These are phyloP conservation scores for fruit fly (Drosophila melanogaster) DNA, from an alignment of 1,140 invertebrate species.

Conservation along the genomic window DNA sequence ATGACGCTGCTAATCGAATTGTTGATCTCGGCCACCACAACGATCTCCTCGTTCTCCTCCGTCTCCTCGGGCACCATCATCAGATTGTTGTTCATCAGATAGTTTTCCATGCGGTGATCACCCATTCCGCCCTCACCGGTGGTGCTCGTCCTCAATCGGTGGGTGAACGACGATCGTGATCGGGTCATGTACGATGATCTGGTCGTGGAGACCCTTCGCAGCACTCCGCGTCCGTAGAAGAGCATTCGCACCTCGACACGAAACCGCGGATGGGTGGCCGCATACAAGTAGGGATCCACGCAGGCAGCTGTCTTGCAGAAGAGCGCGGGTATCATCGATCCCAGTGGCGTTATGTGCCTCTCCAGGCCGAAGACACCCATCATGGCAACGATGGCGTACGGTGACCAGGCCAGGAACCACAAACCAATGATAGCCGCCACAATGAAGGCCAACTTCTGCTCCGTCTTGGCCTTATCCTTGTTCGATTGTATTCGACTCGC, in stretches of 20 bases:
- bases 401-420: constrained; percentile 92
- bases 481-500: constrained; percentile 85
- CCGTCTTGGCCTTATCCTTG: constrained; percentile 88
- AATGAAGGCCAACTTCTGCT: constrained; percentile 88
- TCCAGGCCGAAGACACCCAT: constrained; percentile 89
- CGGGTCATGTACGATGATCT: constrained; percentile 74
- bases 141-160: constrained; percentile 45
- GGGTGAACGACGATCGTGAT: constrained; percentile 69
- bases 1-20: constrained; percentile 43
- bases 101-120: constrained; percentile 56
- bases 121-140: neutral
- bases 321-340: constrained; percentile 90
- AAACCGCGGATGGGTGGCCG: constrained; percentile 89
- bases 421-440: constrained; percentile 88
- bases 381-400: constrained; percentile 90
- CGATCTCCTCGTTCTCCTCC: constrained; percentile 74
- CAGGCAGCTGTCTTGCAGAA: constrained; percentile 91
- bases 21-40: constrained; percentile 72
- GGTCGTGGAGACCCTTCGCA: constrained; percentile 67
- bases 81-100: constrained; percentile 70
- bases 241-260: constrained; percentile 86
- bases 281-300: constrained; percentile 91
- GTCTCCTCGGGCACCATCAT: constrained; percentile 79
- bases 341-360: constrained; percentile 87
- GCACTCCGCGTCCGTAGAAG: constrained; percentile 58